Conservation (phyloP, 1,140 invertebrate genomes). For the Bombus waltoni region DNA sequence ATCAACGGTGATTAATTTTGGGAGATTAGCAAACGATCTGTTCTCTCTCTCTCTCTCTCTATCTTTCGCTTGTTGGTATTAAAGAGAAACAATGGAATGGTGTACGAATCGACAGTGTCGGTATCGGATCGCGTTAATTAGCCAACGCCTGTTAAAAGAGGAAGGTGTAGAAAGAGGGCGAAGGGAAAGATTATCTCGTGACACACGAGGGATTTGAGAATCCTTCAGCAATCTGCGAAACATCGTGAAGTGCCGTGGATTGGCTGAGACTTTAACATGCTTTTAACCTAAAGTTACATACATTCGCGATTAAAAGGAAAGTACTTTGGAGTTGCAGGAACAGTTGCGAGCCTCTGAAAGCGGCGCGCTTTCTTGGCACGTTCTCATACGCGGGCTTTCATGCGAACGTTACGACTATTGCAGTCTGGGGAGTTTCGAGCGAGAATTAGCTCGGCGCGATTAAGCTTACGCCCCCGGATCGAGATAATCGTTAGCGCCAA, state of each 20-base stretch:
- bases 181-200: background rate
- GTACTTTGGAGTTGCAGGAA: constrained; percentile 44
- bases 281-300: constrained; percentile 54
- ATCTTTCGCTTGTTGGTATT: constrained; percentile 55
- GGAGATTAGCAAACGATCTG: constrained; percentile 63
- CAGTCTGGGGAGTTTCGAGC: constrained; percentile 68
- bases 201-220: constrained; percentile 21
- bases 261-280: constrained; percentile 60
- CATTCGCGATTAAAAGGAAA: constrained; percentile 63
- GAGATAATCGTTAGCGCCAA: constrained; percentile 68
- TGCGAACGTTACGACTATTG: constrained; percentile 69
- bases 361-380: constrained; percentile 64
- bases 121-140: constrained; percentile 61
- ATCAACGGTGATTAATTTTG: constrained; percentile 72
- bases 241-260: constrained; percentile 21
- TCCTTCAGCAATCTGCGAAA: constrained; percentile 1
- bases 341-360: constrained; percentile 22
- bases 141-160: background rate
- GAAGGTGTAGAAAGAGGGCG: too few relatives aligned
- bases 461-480: constrained; percentile 64
- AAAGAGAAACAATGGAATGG: constrained; percentile 27
- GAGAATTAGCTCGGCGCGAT: constrained; percentile 65
- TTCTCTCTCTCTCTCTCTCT: too few relatives aligned
- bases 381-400: constrained; percentile 65
- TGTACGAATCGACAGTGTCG: constrained; percentile 51